These are phyloP conservation scores for Megaceryle alcyon DNA, from an alignment of 2,797 vertebrate species.

Conservation along the genomic window DNA sequence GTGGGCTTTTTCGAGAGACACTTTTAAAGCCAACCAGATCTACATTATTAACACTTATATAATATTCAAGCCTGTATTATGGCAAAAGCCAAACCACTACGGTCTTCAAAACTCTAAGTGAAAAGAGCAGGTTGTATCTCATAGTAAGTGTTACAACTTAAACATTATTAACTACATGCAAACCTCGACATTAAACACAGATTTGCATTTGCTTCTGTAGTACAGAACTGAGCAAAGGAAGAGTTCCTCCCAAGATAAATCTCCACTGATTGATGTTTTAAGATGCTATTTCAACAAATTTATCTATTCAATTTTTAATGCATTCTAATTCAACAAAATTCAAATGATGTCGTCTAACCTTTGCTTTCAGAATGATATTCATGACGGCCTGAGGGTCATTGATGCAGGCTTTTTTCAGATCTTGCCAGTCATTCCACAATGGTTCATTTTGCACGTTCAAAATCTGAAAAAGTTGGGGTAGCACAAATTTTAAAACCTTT, in stretches of 20 bases:
- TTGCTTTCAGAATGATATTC: constrained; percentile 86
- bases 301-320: background rate
- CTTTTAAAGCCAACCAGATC: background rate
- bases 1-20: background rate
- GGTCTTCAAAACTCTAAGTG: background rate
- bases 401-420: constrained; percentile 84
- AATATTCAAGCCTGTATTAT: background rate
- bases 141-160: background rate
- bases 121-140: background rate
- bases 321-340: background rate
- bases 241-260: background rate
- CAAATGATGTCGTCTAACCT: constrained; percentile 75
- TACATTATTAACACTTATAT: background rate
- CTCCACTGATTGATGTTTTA: background rate
- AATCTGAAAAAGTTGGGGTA: constrained; percentile 80
- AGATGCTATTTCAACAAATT: background rate
- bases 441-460: constrained; percentile 81
- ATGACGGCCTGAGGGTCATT: constrained; percentile 84
- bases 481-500: background rate
- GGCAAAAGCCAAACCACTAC: background rate
- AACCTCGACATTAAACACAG: background rate
- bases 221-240: background rate
- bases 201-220: background rate
- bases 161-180: background rate
- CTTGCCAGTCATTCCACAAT: constrained; percentile 89